Evolutionary conservation across 2,797 vertebrate genomes (phyloP), one percentile per base, ranked within the genome.

Genomic region (Limnodromus scolopaceus): DNA sequence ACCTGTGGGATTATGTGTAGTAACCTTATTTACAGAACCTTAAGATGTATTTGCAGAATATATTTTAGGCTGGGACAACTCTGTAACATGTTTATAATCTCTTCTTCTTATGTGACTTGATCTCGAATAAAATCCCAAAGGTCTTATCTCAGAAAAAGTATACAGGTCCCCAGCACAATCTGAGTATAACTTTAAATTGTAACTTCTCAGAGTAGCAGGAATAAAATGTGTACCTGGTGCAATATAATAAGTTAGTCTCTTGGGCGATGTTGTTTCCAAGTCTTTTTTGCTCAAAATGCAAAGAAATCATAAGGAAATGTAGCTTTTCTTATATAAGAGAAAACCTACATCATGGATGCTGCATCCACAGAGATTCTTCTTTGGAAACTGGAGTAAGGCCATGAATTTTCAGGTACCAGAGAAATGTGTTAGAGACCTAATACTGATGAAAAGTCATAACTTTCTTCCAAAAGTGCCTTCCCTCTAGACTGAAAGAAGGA

Each of bases 1-100:
- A 71, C 77, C 80, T 80, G 45, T 48, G 94, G 92, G 91, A 93
- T 94, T 92, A 34, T 39, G 30, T 75, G 79, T n/a, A 94, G 81
- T 75, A 93, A 95, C 84, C 78, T 95, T 93, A 90, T 89, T 90
- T 94, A 95, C 89, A 89, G 83, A 92, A 81, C 27, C 76, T 83
- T 43, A 69, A 79, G 69, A 84, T 38, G 61, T 69, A 28, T 95
- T 91, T 93, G 87, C 80, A 89, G 92, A 64, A 66, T 78, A 11
- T 78, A 75, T 78, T 91, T 92, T 49, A 36, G 71, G 22, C 20
- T 76, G 80, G 64, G 77, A 70, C 55, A 92, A 45, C 45, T 86
- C 74, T 76, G 54, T 54, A 91, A 45, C 49, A 13, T 61, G 49
- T 89, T 93, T 93, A 63, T 87, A 85, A 95, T 74, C 30, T 82